Base-by-base conservation (phyloP, 2,888 invertebrate genomes). In the Onchidella celtica region DNA sequence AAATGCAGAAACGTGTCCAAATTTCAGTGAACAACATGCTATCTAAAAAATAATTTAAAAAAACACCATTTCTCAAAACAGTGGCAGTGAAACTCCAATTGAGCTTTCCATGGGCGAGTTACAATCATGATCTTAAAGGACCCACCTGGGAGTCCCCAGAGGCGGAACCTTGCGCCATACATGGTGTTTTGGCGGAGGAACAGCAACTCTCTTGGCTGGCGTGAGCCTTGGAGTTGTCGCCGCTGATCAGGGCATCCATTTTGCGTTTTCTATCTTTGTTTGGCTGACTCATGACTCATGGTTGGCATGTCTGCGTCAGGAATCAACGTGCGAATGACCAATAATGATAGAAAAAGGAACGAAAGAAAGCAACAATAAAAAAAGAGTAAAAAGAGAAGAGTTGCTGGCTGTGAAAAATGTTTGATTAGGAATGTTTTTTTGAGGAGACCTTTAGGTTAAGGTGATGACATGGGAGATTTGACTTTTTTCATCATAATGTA, bases 191-290 rank as follows among this genome's bases (percentile, higher is more conserved):
- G 21, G 86, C 86, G 9, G 87, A 70, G 17, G 88, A 87, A 80
- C 55, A 84, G 83, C 59, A 83, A 73, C 66, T 78, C 17, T 88
- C 87, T 63, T 87, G 85, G 70, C 63, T 79, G n/a, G 86, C 87
- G 65, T 86, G 86, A 9, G 86, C 85, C 68, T 86, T 86, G 63
- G 87, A 82, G 79, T 87, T 89, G 74, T 90, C 90, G 61, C 90
- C 89, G 77, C 90, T 87, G 17, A 88, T 88, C 79, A 88, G 89
- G 65, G 88, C 87, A 83, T 90, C 89, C 90, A 90, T 90, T 87
- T 89, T 90, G 47, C 88, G 84, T 70, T 87, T 86, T 75, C 89
- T 87, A 63, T 84, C 80, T 83, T 86, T 84, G 34, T 86, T 88
- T 81, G 88, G 86, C 73, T 83, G 79, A 80, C 83, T 86, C 86